Evolutionary conservation across 1,140 invertebrate genomes (phyloP).

Genomic region (Drosophila paulistorum): DNA sequence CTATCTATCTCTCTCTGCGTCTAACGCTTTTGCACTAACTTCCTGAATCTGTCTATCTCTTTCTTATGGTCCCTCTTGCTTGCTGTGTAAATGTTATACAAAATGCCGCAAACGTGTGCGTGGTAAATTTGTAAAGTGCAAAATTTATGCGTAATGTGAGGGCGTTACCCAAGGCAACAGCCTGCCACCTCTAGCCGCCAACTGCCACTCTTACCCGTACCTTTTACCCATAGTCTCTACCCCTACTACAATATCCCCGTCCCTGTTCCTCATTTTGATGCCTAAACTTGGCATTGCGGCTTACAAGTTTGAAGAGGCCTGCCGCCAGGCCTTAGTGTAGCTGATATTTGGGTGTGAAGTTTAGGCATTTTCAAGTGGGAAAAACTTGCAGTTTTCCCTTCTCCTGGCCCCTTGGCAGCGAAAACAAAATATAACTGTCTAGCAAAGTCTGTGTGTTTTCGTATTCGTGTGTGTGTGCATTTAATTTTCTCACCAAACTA

Average conservation of each 20-base stretch:
- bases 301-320: slow-evolving; percentile 73
- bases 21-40: background rate
- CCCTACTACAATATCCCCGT: background rate
- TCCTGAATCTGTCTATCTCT: background rate
- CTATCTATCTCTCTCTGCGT: background rate
- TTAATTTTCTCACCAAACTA: slow-evolving; percentile 81
- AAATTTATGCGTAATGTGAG: slow-evolving; percentile 80
- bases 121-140: slow-evolving; percentile 81
- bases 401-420: slow-evolving; percentile 31
- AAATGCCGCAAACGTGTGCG: slow-evolving; percentile 79
- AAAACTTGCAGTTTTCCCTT: slow-evolving; percentile 72
- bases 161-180: slow-evolving; percentile 58
- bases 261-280: slow-evolving; percentile 1
- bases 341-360: slow-evolving; percentile 52
- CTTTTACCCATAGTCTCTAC: slow-evolving; percentile 5
- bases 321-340: slow-evolving; percentile 10
- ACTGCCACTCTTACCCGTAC: background rate
- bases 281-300: slow-evolving; percentile 43
- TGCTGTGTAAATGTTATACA: slow-evolving; percentile 71
- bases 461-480: slow-evolving; percentile 45
- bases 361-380: slow-evolving; percentile 62
- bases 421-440: slow-evolving; percentile 59
- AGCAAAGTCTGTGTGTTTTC: slow-evolving; percentile 18
- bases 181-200: slow-evolving; percentile 8
- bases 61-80: background rate